phyloP scores from a whole-genome alignment of 2,113 vertebrate genomes.

The Athene noctua region DNA sequence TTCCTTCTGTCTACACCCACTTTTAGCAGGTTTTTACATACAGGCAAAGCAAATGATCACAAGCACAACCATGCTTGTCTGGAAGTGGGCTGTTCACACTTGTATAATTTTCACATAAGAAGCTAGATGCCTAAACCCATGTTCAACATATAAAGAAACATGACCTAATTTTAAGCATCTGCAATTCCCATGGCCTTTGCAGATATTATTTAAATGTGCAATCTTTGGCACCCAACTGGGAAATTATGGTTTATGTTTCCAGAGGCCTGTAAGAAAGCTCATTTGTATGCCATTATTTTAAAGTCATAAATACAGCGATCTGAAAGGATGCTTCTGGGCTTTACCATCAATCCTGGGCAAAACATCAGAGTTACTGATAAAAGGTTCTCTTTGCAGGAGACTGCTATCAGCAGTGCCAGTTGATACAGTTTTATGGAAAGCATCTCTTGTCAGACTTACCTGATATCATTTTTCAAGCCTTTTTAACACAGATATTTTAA shows the following conservation, averaged over 20 bases:
- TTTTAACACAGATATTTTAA: not conserved
- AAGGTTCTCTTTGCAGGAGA: not conserved
- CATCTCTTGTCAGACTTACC: not conserved
- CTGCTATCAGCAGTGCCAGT: not conserved
- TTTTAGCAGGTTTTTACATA: not conserved
- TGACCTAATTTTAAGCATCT: conserved; percentile 15
- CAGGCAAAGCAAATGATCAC: not conserved
- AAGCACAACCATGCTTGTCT: not conserved
- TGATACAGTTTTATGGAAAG: not conserved
- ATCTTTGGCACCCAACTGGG: not conserved
- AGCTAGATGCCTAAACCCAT: not conserved
- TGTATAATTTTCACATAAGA: conserved; percentile 7
- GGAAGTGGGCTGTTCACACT: conserved; percentile 12
- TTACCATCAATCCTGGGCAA: not conserved
- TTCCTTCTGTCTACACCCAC: not conserved
- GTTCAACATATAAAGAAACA: conserved; percentile 39
- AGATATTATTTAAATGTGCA: not conserved
- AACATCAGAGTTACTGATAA: not conserved
- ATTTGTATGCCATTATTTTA: not conserved
- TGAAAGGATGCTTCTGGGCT: not conserved
- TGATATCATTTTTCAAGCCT: not conserved
- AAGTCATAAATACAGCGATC: not conserved
- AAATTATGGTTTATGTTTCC: not conserved
- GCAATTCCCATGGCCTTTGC: not conserved
- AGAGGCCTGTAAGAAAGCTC: not conserved